Evolutionary conservation across 2,113 vertebrate genomes (phyloP).

Genomic region (Crocuta crocuta): DNA sequence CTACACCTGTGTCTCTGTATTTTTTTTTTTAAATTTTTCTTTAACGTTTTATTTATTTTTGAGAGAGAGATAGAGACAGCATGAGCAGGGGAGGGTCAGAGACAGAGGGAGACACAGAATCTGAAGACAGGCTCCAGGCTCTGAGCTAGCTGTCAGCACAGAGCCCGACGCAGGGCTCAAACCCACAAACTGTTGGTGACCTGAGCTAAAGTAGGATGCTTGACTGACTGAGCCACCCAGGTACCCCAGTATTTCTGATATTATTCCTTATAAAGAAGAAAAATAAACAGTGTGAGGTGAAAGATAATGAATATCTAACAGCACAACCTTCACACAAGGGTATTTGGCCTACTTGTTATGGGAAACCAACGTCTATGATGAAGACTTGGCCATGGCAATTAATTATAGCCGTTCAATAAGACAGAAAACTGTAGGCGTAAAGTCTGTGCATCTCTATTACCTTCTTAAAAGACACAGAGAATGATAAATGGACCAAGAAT

Average conservation of each 20-base stretch:
- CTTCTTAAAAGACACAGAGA: background rate
- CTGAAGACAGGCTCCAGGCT: too few species aligned
- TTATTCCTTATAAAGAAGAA: background rate
- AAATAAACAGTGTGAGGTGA: constrained; percentile 17
- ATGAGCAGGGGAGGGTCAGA: too few species aligned
- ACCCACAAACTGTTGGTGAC: too few species aligned
- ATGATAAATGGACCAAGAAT: background rate
- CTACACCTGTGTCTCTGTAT: background rate
- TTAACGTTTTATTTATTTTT: too few species aligned
- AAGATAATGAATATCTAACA: background rate
- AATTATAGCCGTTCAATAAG: background rate
- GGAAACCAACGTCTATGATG: background rate
- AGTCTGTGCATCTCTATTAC: background rate
- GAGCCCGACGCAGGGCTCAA: too few species aligned
- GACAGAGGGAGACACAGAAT: too few species aligned
- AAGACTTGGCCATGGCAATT: background rate
- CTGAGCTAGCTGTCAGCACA: too few species aligned
- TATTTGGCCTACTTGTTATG: background rate
- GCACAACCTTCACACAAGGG: background rate
- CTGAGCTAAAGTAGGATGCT: too few species aligned
- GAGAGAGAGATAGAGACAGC: too few species aligned
- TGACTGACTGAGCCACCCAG: too few species aligned
- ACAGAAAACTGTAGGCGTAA: background rate
- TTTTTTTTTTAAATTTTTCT: too few species aligned
- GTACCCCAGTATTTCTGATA: background rate